Base-by-base conservation (phyloP, 2,888 invertebrate genomes). In the Sesia bembeciformis region DNA sequence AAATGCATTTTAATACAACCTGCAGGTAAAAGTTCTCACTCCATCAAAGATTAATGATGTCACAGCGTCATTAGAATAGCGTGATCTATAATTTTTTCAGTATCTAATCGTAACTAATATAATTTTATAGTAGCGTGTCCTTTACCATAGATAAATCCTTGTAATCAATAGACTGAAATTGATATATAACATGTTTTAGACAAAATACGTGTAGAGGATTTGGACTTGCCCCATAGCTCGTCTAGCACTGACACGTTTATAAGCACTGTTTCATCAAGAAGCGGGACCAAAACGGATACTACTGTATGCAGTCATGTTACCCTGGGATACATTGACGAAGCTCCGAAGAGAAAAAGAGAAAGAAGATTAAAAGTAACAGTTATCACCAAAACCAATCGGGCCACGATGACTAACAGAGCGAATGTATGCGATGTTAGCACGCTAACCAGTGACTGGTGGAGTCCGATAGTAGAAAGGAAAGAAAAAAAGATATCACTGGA, bases 391-490 rank as follows among this genome's bases (percentile, higher is more conserved):
- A 43, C 65, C 0, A 77, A 80, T 53, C 72, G 67, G 52, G 67
- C 70, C 0, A 79, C 76, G 1, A 40, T 58, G 0, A 80, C 76
- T 0, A 73, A 78, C 0, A 64, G 52, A 40, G 54, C 64, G 1
- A 61, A 39, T 1, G 51, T 68, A 1, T 64, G 72, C 42, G 72
- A 83, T 49, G 73, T 70, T 0, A 78, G 78, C 43, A 83, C 81
- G 0, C 49, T 63, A 0, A 83, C 79, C 0, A 59, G 67, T 7
- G 83, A 82, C 55, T 85, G 84, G 83, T 84, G 84, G 81, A 82
- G 78, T 59, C 82, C 84, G 0, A 61, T 81, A 3, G 38, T 74
- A 0, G 81, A 84, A 41, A 77, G 62, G 57, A 81, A 71, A 61
- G 56, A 60, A 6, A 60, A 58, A 3, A 54, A 62, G 5, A 58